phyloP scores from a whole-genome alignment of 2,113 vertebrate species.

The Anarrhichthys ocellatus region DNA sequence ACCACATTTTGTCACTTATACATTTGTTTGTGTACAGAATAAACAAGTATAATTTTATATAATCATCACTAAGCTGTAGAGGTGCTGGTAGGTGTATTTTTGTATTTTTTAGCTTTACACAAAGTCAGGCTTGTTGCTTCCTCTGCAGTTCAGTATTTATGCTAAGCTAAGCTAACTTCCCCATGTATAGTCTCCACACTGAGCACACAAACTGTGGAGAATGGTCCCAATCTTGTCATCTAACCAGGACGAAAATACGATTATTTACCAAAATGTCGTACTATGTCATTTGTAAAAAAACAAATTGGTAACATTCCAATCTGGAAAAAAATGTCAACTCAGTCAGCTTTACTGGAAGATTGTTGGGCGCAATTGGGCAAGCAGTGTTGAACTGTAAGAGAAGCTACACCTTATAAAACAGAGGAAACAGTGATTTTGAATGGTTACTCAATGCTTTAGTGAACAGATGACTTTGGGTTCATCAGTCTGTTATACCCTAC shows the following conservation, averaged over 20 bases:
- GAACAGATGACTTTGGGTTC: constrained; percentile 3
- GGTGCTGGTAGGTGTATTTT: neutral
- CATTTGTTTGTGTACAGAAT: neutral
- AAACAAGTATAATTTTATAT: neutral
- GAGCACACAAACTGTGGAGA: neutral
- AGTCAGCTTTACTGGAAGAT: neutral
- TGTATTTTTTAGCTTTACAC: neutral
- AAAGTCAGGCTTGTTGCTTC: neutral
- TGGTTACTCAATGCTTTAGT: neutral
- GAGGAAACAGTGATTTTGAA: constrained; percentile 2
- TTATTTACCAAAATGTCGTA: neutral
- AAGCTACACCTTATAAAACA: neutral
- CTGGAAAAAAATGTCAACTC: neutral
- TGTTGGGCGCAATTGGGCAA: neutral
- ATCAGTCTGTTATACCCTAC: constrained; percentile 33
- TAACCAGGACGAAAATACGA: neutral
- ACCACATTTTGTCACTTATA: neutral
- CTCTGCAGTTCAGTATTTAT: neutral
- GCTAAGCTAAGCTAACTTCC: constrained; percentile 1
- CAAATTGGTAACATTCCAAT: neutral
- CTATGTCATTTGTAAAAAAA: neutral
- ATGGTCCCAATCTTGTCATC: neutral
- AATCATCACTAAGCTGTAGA: neutral
- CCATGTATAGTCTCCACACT: neutral
- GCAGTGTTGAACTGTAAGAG: constrained; percentile 2